Evolutionary conservation across 2,113 vertebrate genomes (phyloP).

Genomic region (Todiramphus chloris): DNA sequence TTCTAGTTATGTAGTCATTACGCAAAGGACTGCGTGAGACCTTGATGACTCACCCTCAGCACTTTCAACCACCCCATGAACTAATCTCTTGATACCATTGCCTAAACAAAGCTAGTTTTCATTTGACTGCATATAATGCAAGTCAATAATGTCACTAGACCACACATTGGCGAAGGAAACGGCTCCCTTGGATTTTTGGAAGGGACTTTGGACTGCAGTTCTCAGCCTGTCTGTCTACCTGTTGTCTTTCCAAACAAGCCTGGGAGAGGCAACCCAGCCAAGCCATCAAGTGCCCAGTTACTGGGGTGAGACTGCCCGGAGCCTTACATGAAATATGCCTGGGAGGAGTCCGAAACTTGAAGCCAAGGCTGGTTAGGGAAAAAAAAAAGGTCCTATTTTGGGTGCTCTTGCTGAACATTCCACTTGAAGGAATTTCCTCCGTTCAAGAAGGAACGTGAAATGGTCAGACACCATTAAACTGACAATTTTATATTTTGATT

Average conservation of each 20-base stretch:
- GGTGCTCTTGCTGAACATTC: slow-evolving; percentile 50
- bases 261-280: neutral
- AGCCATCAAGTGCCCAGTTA: neutral
- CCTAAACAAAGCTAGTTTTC: slow-evolving; percentile 11
- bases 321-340: slow-evolving; percentile 44
- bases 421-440: slow-evolving; percentile 40
- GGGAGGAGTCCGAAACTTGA: neutral
- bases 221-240: neutral
- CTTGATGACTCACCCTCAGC: neutral
- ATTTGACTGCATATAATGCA: neutral
- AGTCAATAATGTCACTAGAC: neutral
- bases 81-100: neutral
- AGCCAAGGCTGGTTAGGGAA: slow-evolving; percentile 13
- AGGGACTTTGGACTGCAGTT: neutral
- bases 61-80: neutral
- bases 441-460: neutral
- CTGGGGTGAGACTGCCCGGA: slow-evolving; percentile 41
- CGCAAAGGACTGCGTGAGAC: neutral
- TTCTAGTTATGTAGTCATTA: neutral
- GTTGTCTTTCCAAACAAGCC: slow-evolving; percentile 51
- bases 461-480: slow-evolving; percentile 5
- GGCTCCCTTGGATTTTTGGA: neutral
- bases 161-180: neutral
- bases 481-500: neutral
- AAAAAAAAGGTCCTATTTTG: slow-evolving; percentile 44